Evolutionary conservation across 2,888 invertebrate genomes (phyloP), one percentile per base, ranked within the genome.

Genomic region (Synanthedon andrenaeformis): DNA sequence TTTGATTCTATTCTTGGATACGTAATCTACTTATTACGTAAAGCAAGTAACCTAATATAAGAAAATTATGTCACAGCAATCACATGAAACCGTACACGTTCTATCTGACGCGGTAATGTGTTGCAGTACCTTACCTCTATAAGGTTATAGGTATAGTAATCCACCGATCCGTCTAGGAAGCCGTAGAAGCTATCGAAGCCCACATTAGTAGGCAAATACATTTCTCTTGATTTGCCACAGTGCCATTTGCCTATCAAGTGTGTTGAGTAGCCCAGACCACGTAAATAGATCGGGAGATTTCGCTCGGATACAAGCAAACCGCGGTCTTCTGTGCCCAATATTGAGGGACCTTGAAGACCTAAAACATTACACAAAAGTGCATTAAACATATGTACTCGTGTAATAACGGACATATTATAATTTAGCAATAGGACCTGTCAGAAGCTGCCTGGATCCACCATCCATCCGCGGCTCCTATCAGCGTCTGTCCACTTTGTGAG

Each of bases 191-290:
- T 89, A 67, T 94, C 91, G 75, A 95, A 95, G 52, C 94, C 95
- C 61, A 94, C 89, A 65, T 87, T 89, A 48, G 89, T 90, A 1
- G 94, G 94, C 0, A 92, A 91, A 76, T 91, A 94, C 62, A 89
- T 89, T 60, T 89, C 87, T 55, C 89, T 86, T 64, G 90, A 91
- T 79, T 91, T 93, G n/a, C 96, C 96, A 65, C 96, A 86, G 77
- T 92, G 91, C 96, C 96, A 96, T 88, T 96, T 96, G 48, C 96
- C 96, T 12, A 96, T 88, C 48, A 94, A 88, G 74, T 94, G 92
- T 3, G 95, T 94, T 10, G 79, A 77, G 78, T 96, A 96, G 12
- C 94, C 95, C 53, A 94, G 83, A 58, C 92, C 89, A 64, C 87
- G 85, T 55, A 91, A 81, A 67, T 90, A 87, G 63, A 94, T 88